These are phyloP conservation scores for Drosophila peninsularis DNA, from an alignment of 2,888 invertebrate species.

Conservation along the genomic window DNA sequence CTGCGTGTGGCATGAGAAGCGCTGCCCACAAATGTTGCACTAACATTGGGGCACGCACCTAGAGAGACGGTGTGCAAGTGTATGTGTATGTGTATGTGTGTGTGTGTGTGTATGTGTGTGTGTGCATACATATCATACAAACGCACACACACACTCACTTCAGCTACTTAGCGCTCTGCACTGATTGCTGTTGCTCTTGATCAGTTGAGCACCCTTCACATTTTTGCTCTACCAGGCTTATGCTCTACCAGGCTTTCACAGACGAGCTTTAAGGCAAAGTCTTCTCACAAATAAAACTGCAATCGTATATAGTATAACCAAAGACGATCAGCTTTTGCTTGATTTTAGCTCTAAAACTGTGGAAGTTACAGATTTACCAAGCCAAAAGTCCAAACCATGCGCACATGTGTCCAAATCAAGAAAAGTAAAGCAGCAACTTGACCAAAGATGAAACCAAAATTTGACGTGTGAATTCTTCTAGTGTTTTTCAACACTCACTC, in stretches of 20 bases:
- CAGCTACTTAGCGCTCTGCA: constrained; percentile 9
- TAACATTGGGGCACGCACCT: constrained; percentile 44
- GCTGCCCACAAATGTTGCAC: constrained; percentile 43
- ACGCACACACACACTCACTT: neutral
- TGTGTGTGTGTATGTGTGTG: neutral
- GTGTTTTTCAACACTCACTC: no score
- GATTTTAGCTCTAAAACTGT: no score
- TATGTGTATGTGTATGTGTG: neutral
- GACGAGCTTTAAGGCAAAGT: neutral
- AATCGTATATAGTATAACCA: no score
- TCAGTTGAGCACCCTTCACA: neutral
- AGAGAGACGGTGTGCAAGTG: constrained; percentile 10
- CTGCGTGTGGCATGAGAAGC: constrained; percentile 26
- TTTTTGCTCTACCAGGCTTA: neutral
- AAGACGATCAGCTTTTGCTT: no score
- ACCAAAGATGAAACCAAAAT: no score
- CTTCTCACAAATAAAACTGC: neutral
- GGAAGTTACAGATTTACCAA: no score
- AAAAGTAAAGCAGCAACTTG: no score
- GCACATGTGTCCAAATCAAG: no score
- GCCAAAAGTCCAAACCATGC: no score
- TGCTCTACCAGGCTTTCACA: neutral
- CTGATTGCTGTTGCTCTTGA: neutral
- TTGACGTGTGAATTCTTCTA: no score
- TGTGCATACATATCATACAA: neutral